Evolutionary conservation across 2,797 vertebrate species (phyloP), one percentile per base, ranked within the genome.

Genomic region (Paguma larvata): DNA sequence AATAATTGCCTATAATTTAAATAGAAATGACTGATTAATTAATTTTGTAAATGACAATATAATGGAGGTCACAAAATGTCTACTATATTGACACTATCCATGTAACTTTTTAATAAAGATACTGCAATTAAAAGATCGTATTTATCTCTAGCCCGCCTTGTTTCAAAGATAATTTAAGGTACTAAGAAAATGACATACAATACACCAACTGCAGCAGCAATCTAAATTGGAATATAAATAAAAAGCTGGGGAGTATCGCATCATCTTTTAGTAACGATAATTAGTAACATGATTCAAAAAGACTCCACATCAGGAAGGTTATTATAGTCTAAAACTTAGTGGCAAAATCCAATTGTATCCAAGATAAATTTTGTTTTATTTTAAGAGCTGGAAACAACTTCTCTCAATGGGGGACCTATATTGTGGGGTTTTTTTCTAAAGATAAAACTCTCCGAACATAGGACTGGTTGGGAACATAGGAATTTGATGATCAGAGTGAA

Each of bases 221-320:
- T 46, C 56, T 38, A 85, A 86, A 65, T 6, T 56, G n/a, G 59
- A 96, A 94, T 91, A 63, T 59, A 84, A 87, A 79, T 56, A 25
- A 94, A 83, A 97, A 78, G 21, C 32, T 87, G 18, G 5, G 8
- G 51, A 82, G 34, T 6, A 38, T 30, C 27, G 53, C 5, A 84
- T 88, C 13, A 25, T 46, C 51, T 91, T 15, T 80, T 73, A 95
- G 21, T 79, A 53, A 84, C 41, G 32, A 70, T 34, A 72, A 72
- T 91, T 89, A 83, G 23, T 78, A 91, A 91, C 48, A 38, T 92
- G 53, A 90, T 85, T 96, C 62, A 94, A 85, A 94, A 94, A 79
- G 63, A 79, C 53, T 87, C 44, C 38, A 23, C 38, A 80, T 56
- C 34, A 85, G 65, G n/a, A 95, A 79, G 1, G 30, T 77, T 73